phyloP scores from a whole-genome alignment of 2,888 invertebrate species.

The Eurois occulta region DNA sequence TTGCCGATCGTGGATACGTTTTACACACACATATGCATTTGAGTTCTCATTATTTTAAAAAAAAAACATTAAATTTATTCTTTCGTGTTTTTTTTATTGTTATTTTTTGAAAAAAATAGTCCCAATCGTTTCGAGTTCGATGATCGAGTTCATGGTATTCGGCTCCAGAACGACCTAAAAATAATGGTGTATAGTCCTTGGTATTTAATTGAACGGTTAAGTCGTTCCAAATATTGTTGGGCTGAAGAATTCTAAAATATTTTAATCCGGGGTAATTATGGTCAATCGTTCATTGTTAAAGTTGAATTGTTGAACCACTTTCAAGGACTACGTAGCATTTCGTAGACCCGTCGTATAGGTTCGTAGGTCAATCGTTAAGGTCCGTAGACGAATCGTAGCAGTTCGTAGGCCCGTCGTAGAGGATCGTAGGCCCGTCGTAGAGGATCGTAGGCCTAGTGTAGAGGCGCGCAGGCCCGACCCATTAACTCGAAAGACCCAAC shows the following conservation, averaged over 20 bases:
- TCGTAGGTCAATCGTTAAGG: slow-evolving; percentile 20
- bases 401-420: neutral
- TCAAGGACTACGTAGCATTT: neutral
- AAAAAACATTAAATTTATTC: too few species aligned
- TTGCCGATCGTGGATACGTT: too few species aligned
- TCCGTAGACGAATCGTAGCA: neutral
- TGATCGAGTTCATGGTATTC: too few species aligned
- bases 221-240: neutral
- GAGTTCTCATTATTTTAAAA: too few species aligned
- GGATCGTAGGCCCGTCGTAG: neutral
- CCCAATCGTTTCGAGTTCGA: too few species aligned
- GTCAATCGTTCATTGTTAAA: neutral
- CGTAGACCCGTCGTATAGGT: neutral
- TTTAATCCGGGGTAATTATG: neutral
- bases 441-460: neutral
- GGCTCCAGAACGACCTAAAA: too few species aligned
- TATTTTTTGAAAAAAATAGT: too few species aligned
- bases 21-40: too few species aligned
- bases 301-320: neutral
- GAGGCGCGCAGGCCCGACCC: neutral
- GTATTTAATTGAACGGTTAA: neutral
- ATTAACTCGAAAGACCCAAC: slow-evolving; percentile 1
- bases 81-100: too few species aligned
- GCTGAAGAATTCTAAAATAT: neutral
- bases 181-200: too few species aligned